These are phyloP conservation scores for Carettochelys insculpta DNA, from an alignment of 2,113 vertebrate genomes.

Conservation along the genomic window DNA sequence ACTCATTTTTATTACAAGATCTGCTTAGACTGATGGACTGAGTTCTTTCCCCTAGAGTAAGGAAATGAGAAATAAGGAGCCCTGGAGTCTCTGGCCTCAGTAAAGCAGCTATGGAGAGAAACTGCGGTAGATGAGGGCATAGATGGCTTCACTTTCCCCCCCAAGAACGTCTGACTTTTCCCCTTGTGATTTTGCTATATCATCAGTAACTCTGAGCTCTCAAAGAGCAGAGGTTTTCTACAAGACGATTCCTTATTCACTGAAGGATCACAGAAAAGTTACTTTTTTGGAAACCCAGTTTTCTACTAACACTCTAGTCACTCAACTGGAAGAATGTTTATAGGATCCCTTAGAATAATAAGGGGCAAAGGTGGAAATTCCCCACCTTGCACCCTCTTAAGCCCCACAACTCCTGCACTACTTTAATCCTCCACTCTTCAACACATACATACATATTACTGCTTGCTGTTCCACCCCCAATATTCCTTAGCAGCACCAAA, in stretches of 20 bases:
- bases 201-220: not conserved
- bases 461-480: not conserved
- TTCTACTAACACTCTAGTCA: not conserved
- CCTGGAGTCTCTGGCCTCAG: too few species aligned
- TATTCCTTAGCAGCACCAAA: not conserved
- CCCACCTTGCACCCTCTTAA: not conserved
- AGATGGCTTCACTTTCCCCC: not conserved
- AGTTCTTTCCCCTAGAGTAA: too few species aligned
- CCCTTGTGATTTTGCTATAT: not conserved
- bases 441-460: not conserved
- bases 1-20: not conserved
- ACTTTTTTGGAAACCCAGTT: not conserved
- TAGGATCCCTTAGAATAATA: not conserved
- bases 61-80: too few species aligned
- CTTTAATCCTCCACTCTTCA: not conserved
- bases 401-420: not conserved
- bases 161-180: not conserved
- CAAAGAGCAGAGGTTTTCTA: not conserved
- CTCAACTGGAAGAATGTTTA: not conserved
- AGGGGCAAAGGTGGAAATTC: not conserved
- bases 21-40: not conserved
- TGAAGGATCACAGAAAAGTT: not conserved
- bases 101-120: too few species aligned
- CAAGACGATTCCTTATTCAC: not conserved
- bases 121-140: too few species aligned